These are phyloP conservation scores for Solenopsis invicta DNA, from an alignment of 1,140 invertebrate genomes.

Conservation along the genomic window DNA sequence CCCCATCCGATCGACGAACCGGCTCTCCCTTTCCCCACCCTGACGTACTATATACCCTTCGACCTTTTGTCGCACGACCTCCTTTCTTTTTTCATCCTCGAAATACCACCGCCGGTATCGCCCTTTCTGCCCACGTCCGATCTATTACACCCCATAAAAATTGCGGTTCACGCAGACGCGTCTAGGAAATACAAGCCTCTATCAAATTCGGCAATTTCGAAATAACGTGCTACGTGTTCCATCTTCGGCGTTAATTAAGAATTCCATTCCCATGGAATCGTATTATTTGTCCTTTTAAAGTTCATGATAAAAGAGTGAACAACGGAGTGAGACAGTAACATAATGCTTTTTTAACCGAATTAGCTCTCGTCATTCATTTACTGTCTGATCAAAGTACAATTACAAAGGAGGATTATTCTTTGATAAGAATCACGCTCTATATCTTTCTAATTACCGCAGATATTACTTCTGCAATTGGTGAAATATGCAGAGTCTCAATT, in stretches of 20 bases:
- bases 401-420: background rate
- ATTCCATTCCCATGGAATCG: background rate
- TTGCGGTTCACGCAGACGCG: background rate
- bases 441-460: background rate
- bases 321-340: background rate
- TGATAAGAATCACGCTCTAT: background rate
- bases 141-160: conserved; percentile 24
- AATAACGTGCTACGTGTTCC: background rate
- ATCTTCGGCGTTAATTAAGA: conserved; percentile 6
- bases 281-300: background rate
- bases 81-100: conserved; percentile 47
- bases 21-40: background rate
- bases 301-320: background rate
- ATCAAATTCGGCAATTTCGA: background rate
- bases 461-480: background rate
- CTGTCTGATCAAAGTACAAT: background rate
- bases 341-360: background rate
- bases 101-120: conserved; percentile 34
- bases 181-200: background rate
- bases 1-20: conserved; percentile 43
- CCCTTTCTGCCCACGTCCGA: background rate
- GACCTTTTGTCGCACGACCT: conserved; percentile 68
- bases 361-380: background rate
- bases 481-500: background rate
- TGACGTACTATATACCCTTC: conserved; percentile 76